Evolutionary conservation across 2,888 invertebrate species (phyloP), one percentile per base, ranked within the genome.

Genomic region (Nudaria mundana): DNA sequence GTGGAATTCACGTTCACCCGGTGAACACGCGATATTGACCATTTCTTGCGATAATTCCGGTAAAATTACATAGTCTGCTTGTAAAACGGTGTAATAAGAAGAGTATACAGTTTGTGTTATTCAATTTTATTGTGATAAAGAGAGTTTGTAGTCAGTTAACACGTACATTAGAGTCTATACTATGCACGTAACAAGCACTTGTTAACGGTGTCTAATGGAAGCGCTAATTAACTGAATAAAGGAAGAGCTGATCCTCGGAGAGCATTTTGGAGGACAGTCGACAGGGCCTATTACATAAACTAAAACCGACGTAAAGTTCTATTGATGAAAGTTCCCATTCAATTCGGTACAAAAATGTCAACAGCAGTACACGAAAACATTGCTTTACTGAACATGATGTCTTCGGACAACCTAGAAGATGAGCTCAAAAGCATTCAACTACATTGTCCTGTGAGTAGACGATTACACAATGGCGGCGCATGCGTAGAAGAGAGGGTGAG

Each of bases 371-470:
- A 83, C 37, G 87, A 88, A 58, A 87, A 87, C 52, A 86, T 87
- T 48, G 86, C 87, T 34, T 71, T 88, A 10, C 94, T 96, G 63
- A 94, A 95, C 49, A 88, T 88, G 87, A 84, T 88, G 86, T 88
- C 87, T 54, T 84, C 86, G 59, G 96, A 97, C 86, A 95, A 95
- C 79, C 93, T 96, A 92, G 97, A 97, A 80, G 97, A 97, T 81
- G 97, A 97, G 83, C 89, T 97, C 80, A 95, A 95, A 82, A 96
- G 95, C 71, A 95, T 97, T 71, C 96, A 97, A 83, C 90, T 97
- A 64, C 95, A 96, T 86, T 95, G 94, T 76, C 96, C 97, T 45
- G 92, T 94, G 58, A 92, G 94, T 39, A 92, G 96, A 66, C 71
- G 82, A 63, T 74, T 83, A 58, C 82, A 82, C 63, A 84, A 82